Percentiles rank a stretch among this genome's conserved stretches.
phyloP scores from a whole-genome alignment of 2,113 vertebrate genomes.

The Odontophorus gujanensis region DNA sequence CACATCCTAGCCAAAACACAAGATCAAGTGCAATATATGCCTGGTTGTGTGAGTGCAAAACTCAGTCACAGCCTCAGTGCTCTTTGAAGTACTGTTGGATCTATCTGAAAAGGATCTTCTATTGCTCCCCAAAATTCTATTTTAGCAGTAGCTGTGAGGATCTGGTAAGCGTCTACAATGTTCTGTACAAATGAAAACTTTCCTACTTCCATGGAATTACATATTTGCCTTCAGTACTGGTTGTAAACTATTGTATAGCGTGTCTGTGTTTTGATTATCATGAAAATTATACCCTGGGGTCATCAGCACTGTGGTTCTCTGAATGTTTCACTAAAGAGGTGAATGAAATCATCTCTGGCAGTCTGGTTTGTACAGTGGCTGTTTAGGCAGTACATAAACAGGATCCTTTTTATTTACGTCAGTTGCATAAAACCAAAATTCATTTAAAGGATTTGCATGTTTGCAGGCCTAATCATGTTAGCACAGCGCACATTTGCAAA shows the following conservation, averaged over 20 bases:
- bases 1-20: not conserved
- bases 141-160: not conserved
- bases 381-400: conserved; percentile 38
- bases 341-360: conserved; percentile 54
- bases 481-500: conserved; percentile 28
- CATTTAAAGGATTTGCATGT: conserved; percentile 54
- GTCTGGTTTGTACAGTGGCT: not conserved
- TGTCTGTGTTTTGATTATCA: conserved; percentile 43
- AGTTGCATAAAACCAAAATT: conserved; percentile 50
- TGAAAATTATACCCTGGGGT: conserved; percentile 28
- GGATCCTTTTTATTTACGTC: conserved; percentile 54
- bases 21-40: not conserved
- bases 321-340: conserved; percentile 26
- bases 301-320: conserved; percentile 3
- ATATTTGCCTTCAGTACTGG: not conserved
- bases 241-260: not conserved
- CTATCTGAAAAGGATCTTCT: not conserved
- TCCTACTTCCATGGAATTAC: not conserved
- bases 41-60: not conserved
- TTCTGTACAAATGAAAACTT: not conserved
- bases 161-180: not conserved
- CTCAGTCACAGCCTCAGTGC: not conserved
- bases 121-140: not conserved
- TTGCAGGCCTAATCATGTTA: conserved; percentile 56
- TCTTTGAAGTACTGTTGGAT: not conserved